These are phyloP conservation scores for Chionoecetes opilio DNA, from an alignment of 1,140 invertebrate genomes.

Conservation along the genomic window DNA sequence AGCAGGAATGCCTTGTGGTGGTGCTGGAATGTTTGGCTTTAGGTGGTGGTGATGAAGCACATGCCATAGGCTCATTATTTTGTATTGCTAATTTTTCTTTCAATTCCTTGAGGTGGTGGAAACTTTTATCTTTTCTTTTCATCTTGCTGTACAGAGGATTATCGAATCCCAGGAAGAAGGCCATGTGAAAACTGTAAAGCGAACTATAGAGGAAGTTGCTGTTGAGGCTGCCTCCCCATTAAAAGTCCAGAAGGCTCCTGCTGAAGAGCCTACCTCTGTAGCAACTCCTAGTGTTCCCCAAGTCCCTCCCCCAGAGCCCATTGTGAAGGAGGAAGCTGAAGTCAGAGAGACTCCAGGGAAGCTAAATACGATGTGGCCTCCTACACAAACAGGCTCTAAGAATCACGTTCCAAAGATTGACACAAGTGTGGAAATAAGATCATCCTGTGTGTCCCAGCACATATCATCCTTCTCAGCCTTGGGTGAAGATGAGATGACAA, in stretches of 20 bases:
- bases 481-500: slow-evolving; percentile 39
- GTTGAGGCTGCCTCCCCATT: slow-evolving; percentile 73
- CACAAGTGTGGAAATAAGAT: slow-evolving; percentile 72
- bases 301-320: slow-evolving; percentile 49
- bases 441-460: slow-evolving; percentile 73
- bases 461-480: slow-evolving; percentile 77
- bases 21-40: slow-evolving; percentile 34
- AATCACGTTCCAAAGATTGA: slow-evolving; percentile 65
- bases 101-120: slow-evolving; percentile 58
- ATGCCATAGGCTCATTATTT: background rate
- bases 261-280: slow-evolving; percentile 64
- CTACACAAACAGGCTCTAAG: slow-evolving; percentile 67
- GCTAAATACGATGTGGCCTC: slow-evolving; percentile 78
- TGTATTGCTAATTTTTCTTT: slow-evolving; percentile 46
- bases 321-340: slow-evolving; percentile 63
- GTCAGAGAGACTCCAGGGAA: slow-evolving; percentile 73
- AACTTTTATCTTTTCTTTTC: slow-evolving; percentile 72
- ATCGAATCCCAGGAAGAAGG: slow-evolving; percentile 76
- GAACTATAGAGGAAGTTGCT: slow-evolving; percentile 79
- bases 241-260: slow-evolving; percentile 72
- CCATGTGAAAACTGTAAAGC: slow-evolving; percentile 80
- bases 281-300: slow-evolving; percentile 44
- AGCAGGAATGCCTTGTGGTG: slow-evolving; percentile 1
- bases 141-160: slow-evolving; percentile 77
- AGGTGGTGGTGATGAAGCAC: background rate